phyloP scores from a whole-genome alignment of 1,140 invertebrate species.

The Calephelis nemesis region DNA sequence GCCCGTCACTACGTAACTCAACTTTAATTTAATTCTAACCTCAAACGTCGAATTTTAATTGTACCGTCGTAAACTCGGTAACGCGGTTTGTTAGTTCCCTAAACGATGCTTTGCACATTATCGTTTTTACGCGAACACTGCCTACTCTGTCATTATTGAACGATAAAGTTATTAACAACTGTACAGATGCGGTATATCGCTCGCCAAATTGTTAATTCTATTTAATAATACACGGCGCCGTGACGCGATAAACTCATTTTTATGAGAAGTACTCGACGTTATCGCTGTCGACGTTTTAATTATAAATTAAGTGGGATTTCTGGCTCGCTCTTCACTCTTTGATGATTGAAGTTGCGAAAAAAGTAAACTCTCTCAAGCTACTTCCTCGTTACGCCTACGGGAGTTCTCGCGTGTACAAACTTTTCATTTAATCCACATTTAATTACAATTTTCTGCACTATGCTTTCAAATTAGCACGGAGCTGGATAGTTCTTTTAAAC shows the following conservation, averaged over 20 bases:
- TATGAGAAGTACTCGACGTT: constrained; percentile 51
- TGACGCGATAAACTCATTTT: constrained; percentile 59
- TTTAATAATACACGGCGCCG: constrained; percentile 56
- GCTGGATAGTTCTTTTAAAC: constrained; percentile 15
- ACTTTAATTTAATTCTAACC: constrained; percentile 63
- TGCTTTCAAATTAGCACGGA: constrained; percentile 22
- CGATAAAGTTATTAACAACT: constrained; percentile 65
- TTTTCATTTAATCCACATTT: constrained; percentile 36
- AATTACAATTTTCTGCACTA: constrained; percentile 34
- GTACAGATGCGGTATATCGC: constrained; percentile 50
- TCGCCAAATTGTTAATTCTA: constrained; percentile 62
- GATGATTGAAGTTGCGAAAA: constrained; percentile 39
- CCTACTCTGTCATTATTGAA: constrained; percentile 53
- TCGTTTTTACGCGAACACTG: constrained; percentile 46
- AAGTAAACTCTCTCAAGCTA: constrained; percentile 35
- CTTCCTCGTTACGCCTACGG: constrained; percentile 34
- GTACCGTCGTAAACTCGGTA: constrained; percentile 50
- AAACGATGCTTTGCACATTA: constrained; percentile 55
- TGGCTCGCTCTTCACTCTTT: constrained; percentile 42
- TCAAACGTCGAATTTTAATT: constrained; percentile 60
- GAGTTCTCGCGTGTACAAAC: constrained; percentile 27
- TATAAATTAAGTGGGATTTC: constrained; percentile 57
- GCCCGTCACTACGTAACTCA: constrained; percentile 48
- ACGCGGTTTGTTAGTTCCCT: constrained; percentile 63
- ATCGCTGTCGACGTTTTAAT: constrained; percentile 58